These are phyloP conservation scores for Nezara viridula DNA, from an alignment of 2,888 invertebrate species.

Conservation along the genomic window DNA sequence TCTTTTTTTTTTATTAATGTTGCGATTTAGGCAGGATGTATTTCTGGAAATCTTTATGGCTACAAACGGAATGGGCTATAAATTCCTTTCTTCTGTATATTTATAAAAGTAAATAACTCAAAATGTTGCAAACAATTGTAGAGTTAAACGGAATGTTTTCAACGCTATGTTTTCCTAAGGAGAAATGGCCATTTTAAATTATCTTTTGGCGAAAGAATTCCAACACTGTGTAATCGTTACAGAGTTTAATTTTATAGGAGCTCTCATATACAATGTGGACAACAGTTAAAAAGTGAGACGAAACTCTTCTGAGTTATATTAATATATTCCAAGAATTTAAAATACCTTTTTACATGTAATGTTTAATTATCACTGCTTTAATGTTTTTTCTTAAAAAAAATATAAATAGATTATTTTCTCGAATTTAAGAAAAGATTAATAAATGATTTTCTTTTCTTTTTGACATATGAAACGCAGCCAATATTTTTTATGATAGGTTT, in stretches of 20 bases:
- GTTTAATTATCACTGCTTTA: too few relatives aligned
- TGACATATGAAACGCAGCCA: too few relatives aligned
- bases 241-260: not conserved
- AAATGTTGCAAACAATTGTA: conserved; percentile 26
- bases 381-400: too few relatives aligned
- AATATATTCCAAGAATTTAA: too few relatives aligned
- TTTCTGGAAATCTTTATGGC: conserved; percentile 34
- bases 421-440: not conserved
- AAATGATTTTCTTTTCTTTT: not conserved
- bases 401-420: not conserved
- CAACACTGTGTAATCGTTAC: not conserved
- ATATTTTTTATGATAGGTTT: too few relatives aligned
- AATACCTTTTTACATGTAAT: too few relatives aligned
- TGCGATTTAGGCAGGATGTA: conserved; percentile 38
- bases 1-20: conserved; percentile 28
- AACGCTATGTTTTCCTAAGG: not conserved
- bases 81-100: conserved; percentile 35
- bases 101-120: conserved; percentile 19
- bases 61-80: conserved; percentile 18
- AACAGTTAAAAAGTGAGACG: too few relatives aligned
- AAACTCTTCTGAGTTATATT: too few relatives aligned
- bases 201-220: conserved; percentile 14
- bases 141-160: not conserved
- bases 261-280: too few relatives aligned
- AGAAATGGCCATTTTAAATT: not conserved